Base-by-base conservation (phyloP, 2,113 vertebrate genomes). In the Carassius auratus region DNA sequence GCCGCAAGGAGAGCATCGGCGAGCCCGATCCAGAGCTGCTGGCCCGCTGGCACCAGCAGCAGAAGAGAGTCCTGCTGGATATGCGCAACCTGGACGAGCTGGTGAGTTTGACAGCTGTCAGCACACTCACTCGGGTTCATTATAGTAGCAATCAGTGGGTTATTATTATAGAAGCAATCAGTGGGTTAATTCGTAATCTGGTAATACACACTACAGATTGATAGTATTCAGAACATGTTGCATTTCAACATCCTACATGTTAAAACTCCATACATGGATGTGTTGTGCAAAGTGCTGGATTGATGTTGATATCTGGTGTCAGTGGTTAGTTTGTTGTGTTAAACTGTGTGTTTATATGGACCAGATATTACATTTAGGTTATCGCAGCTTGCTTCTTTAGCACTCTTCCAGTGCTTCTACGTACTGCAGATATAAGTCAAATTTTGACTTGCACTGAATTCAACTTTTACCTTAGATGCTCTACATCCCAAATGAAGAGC, bases 21-120 rank as follows among this genome's bases (percentile, higher is more conserved):
- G 90, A 93, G 52, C 89, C 91, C 1, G 92, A 93, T 0, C 91
- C 93, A 6, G 91, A 92, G 81, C 78, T 92, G 1, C 92, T 88
- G 89, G 88, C 95, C 8, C 0, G 83, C 74, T 95, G 95, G 23
- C 92, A 87, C 3, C 96, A 94, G 87, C 96, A 94, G 87, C 96
- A 94, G 85, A 96, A 96, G 90, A 94, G 97, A 85, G 90, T 96
- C 0, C 91, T 96, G 74, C 96, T 94, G 4, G 97, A 99, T 93
- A 96, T 99, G 92, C 94, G 95, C 71, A 98, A 98, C 93, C 91
- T 99, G 75, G 98, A 99, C 1, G 98, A 98, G 88, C 91, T 99
- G 98, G 98, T 99, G 92, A 97, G 98, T 91, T 82, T 76, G 36
- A 45, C 69, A 73, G 69, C 36, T 73, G 69, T 42, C 69, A 73